Evolutionary conservation across 1,140 invertebrate genomes (phyloP).

Genomic region (Calliopsis andreniformis): DNA sequence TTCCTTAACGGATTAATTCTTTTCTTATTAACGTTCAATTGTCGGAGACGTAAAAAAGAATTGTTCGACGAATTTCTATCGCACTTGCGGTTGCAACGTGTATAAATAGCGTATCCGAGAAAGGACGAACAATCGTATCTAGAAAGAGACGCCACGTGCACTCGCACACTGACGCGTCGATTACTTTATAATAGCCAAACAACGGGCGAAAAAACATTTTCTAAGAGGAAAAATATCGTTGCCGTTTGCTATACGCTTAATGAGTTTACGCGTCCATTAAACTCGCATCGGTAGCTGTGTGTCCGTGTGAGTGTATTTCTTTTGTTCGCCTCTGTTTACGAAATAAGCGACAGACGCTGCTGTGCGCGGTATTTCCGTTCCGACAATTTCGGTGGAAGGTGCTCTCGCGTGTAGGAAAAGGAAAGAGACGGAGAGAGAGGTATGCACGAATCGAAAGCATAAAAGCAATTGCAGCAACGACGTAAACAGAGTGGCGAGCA

Average conservation of each 20-base stretch:
- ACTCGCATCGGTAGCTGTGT: neutral
- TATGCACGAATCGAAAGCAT: slow-evolving; percentile 15
- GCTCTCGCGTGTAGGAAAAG: slow-evolving; percentile 21
- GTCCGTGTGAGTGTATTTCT: neutral
- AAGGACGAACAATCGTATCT: slow-evolving; percentile 8
- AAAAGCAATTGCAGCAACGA: slow-evolving; percentile 48
- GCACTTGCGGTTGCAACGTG: slow-evolving; percentile 18
- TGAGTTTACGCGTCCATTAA: slow-evolving; percentile 25
- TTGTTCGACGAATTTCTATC: slow-evolving; percentile 2
- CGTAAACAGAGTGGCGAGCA: slow-evolving; percentile 72
- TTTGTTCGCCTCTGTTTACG: slow-evolving; percentile 31
- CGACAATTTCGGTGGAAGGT: slow-evolving; percentile 45
- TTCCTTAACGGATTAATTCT: neutral
- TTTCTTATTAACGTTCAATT: neutral
- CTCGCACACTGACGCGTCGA: neutral
- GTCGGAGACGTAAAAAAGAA: neutral
- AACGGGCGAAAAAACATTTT: slow-evolving; percentile 13
- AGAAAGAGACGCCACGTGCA: neutral
- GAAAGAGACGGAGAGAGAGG: neutral
- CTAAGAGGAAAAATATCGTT: slow-evolving; percentile 30
- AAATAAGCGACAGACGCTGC: slow-evolving; percentile 11
- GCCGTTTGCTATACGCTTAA: slow-evolving; percentile 24
- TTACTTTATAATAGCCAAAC: slow-evolving; percentile 47
- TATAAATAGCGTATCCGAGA: slow-evolving; percentile 27
- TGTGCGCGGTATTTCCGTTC: slow-evolving; percentile 29